Base-by-base conservation (phyloP, 2,113 vertebrate species). In the Charadrius vociferus region DNA sequence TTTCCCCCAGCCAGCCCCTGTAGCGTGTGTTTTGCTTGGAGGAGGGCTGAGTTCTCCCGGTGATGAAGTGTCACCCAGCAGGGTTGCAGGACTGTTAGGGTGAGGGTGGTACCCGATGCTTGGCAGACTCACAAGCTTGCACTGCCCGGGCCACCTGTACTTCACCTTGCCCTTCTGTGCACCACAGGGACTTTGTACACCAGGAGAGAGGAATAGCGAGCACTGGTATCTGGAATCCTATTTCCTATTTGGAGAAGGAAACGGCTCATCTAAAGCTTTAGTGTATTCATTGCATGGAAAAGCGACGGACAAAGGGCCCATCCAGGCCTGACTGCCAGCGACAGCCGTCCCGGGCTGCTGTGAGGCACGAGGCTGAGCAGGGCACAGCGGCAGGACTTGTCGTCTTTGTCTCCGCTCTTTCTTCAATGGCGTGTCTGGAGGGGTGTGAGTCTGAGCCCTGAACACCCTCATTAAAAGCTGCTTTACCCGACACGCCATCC, bases 381-480 rank as follows among this genome's bases (percentile, higher is more conserved):
- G 52, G 22, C 81, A 59, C 6, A 4, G 53, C 0, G 3, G 87
- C 75, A 86, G 88, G 85, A 56, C 59, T 62, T 62, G 56, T 45
- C 20, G 3, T 13, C 93, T 88, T 94, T 97, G 93, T 95, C 58
- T 90, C 19, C 0, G 30, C 73, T 67, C 73, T 71, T 27, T 77
- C 83, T 91, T 88, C 74, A 50, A 0, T 72, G 61, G 8, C 3
- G 3, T 58, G 52, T 43, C 36, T 89, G 78, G 37, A 89, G 84
- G 20, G 70, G 87, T n/a, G 12, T 0, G 53, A 96, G 24, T 9
- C 75, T 22, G 45, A 86, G 53, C 36, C 41, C 79, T 91, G 49
- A 88, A 58, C 68, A 50, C 81, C n/a, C 96, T 97, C 96, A 88
- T 96, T 97, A 96, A 97, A 95, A 93, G 85, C 85, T 95, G 85